Evolutionary conservation across 2,888 invertebrate genomes (phyloP).

Genomic region (Apamea anceps): DNA sequence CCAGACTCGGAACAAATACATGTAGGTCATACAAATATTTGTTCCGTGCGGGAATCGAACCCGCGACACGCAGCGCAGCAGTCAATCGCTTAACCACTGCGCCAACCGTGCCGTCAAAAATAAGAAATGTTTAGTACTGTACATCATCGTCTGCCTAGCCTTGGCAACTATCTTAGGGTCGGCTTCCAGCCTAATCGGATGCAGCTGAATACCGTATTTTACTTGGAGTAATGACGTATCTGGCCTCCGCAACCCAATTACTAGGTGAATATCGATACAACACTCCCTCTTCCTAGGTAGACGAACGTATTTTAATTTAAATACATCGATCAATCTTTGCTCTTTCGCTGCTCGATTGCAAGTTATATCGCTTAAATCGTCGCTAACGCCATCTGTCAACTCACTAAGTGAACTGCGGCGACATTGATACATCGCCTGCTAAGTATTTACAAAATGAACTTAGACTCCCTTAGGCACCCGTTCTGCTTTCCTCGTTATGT

Average conservation of each 20-base stretch:
- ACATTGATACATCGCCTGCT: slow-evolving; percentile 54
- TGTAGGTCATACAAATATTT: too few species aligned
- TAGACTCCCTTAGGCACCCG: slow-evolving; percentile 43
- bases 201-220: neutral
- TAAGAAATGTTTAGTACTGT: neutral
- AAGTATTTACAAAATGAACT: slow-evolving; percentile 52
- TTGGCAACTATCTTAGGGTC: neutral
- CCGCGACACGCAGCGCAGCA: too few species aligned
- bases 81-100: too few species aligned
- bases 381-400: slow-evolving; percentile 48
- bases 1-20: too few species aligned
- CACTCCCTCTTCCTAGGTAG: neutral
- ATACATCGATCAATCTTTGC: slow-evolving; percentile 25
- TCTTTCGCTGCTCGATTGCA: neutral
- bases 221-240: neutral
- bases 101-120: too few species aligned
- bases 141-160: neutral
- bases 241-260: too few species aligned
- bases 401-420: slow-evolving; percentile 30
- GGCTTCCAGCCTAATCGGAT: neutral
- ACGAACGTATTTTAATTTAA: neutral
- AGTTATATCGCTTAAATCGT: slow-evolving; percentile 18
- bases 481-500: slow-evolving; percentile 35
- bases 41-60: too few species aligned
- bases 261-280: too few species aligned